Conservation (phyloP, 2,888 invertebrate species). For the Mellilla xanthometata region DNA sequence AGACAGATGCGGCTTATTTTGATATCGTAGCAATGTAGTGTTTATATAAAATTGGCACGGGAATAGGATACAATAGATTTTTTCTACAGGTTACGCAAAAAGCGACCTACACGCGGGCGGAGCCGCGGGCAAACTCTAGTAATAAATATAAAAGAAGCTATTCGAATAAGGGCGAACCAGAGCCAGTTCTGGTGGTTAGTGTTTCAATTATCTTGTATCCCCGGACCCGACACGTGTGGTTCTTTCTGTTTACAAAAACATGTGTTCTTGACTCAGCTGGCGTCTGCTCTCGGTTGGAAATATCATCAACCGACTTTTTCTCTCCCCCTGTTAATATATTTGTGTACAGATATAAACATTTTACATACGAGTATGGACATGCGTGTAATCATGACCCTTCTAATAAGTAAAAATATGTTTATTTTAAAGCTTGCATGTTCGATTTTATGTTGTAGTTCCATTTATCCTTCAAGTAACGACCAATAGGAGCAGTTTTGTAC, state of each 20-base stretch:
- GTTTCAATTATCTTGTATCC: slow-evolving; percentile 12
- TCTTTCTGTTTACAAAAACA: slow-evolving; percentile 47
- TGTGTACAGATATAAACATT: slow-evolving; percentile 1
- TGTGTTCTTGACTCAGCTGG: slow-evolving; percentile 59
- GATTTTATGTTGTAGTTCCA: background rate
- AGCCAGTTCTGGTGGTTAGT: background rate
- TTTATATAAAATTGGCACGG: too few species aligned
- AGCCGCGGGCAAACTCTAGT: too few species aligned
- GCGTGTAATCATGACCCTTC: too few species aligned
- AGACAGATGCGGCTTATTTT: too few species aligned
- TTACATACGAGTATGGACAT: background rate
- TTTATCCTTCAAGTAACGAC: slow-evolving; percentile 8
- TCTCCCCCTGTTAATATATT: slow-evolving; percentile 16
- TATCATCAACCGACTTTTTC: slow-evolving; percentile 24
- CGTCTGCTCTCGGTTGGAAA: slow-evolving; percentile 35
- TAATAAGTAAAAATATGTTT: background rate
- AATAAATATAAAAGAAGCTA: slow-evolving; percentile 13
- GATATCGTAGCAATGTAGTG: too few species aligned
- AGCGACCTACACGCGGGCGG: too few species aligned
- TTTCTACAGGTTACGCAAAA: too few species aligned
- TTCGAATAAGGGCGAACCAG: slow-evolving; percentile 4
- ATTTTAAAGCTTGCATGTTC: background rate
- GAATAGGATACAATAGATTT: too few species aligned
- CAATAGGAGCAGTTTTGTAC: slow-evolving; percentile 20
- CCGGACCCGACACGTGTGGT: slow-evolving; percentile 40